Percentiles rank a stretch among this genome's conserved stretches.
phyloP scores from a whole-genome alignment of 2,113 vertebrate genomes.

The Baryphthengus martii region DNA sequence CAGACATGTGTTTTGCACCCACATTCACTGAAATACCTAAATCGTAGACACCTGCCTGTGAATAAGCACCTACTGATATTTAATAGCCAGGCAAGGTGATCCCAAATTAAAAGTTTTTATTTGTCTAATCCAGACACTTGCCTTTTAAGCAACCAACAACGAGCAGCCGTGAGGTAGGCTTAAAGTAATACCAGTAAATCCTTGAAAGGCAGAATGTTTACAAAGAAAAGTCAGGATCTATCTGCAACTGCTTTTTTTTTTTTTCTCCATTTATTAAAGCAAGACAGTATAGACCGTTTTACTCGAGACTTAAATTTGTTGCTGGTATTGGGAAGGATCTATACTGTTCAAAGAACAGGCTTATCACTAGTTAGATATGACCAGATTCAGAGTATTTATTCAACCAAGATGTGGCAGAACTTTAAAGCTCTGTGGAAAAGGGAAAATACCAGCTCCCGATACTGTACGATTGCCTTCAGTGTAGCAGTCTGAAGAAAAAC shows the following conservation, averaged over 20 bases:
- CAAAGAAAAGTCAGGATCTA: neutral
- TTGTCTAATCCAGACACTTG: neutral
- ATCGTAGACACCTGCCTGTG: neutral
- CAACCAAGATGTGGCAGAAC: neutral
- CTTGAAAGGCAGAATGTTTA: neutral
- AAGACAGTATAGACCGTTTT: neutral
- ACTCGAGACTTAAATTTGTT: neutral
- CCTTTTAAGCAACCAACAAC: neutral
- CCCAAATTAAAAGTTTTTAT: neutral
- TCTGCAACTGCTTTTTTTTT: neutral
- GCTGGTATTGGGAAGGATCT: neutral
- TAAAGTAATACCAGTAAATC: neutral
- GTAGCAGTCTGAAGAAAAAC: constrained; percentile 35
- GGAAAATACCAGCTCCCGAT: constrained; percentile 5
- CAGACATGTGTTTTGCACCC: neutral
- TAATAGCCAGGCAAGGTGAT: neutral
- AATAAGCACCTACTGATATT: neutral
- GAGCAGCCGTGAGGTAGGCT: neutral
- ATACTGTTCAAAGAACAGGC: neutral
- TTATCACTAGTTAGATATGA: neutral
- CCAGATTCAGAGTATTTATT: neutral
- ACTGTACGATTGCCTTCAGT: neutral
- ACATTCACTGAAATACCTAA: neutral
- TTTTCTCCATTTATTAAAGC: neutral
- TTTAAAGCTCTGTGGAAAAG: constrained; percentile 15